A percentile compares a stretch with the other conserved stretches of the same genome.
Evolutionary conservation across 2,113 vertebrate species (phyloP).

Genomic region (Dasyornis broadbenti): DNA sequence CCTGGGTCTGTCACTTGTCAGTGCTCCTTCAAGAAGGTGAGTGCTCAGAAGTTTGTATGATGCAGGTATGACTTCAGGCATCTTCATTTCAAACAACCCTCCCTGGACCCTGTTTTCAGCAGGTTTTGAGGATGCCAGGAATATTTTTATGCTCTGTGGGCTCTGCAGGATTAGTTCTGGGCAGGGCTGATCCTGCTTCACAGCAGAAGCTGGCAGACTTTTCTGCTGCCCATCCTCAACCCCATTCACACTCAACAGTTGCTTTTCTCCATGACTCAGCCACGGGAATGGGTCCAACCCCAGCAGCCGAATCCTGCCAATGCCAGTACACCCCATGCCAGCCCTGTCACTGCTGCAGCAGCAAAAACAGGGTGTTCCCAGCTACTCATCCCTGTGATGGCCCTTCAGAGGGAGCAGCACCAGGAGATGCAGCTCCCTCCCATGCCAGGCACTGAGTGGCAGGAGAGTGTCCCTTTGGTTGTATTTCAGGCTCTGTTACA

Average conservation of each 20-base stretch:
- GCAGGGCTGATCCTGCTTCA: not conserved
- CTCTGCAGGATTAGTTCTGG: not conserved
- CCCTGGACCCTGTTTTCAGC: not conserved
- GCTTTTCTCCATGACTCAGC: not conserved
- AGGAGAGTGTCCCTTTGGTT: not conserved
- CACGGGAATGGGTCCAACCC: not conserved
- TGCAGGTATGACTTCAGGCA: not conserved
- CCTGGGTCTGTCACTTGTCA: not conserved
- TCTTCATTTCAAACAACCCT: not conserved
- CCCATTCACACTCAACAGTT: not conserved
- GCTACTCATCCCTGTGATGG: not conserved
- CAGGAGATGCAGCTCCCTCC: not conserved
- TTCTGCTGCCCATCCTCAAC: not conserved
- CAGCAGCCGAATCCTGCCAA: rapidly evolving
- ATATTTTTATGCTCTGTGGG: not conserved
- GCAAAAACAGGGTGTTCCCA: not conserved
- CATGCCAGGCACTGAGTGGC: not conserved
- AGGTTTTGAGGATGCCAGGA: not conserved
- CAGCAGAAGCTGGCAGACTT: not conserved
- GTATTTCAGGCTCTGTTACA: not conserved
- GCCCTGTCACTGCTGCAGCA: not conserved
- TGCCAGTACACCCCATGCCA: not conserved
- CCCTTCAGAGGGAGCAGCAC: not conserved
- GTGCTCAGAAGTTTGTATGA: not conserved
- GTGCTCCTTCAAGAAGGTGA: not conserved